phyloP scores from a whole-genome alignment of 2,888 invertebrate genomes.

The Catonia carolina region DNA sequence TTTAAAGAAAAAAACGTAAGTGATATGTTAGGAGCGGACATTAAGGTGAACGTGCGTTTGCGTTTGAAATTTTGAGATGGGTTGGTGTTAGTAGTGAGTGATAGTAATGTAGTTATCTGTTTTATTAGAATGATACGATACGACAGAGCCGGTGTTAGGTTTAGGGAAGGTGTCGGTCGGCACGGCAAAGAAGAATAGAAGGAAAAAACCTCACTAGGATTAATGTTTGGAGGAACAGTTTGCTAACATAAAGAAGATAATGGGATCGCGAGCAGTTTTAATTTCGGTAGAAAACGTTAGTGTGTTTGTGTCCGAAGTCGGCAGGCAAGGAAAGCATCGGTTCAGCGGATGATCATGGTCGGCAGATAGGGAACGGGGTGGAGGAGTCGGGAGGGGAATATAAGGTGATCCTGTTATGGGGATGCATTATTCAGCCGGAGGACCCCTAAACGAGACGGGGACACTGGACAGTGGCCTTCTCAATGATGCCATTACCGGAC shows the following conservation, averaged over 20 bases:
- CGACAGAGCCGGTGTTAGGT: too few relatives aligned
- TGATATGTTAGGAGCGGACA: too few relatives aligned
- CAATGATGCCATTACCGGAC: constrained; percentile 11
- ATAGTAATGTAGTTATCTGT: too few relatives aligned
- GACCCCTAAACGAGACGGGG: neutral
- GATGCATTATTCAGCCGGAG: constrained; percentile 21
- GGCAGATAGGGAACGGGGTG: neutral
- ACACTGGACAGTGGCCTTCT: constrained; percentile 11
- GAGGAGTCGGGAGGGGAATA: constrained; percentile 10
- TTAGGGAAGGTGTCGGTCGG: too few relatives aligned
- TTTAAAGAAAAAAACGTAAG: too few relatives aligned
- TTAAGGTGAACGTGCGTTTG: too few relatives aligned
- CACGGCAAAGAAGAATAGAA: neutral
- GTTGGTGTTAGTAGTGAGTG: too few relatives aligned
- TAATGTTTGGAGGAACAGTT: constrained; percentile 9
- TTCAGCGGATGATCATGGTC: neutral
- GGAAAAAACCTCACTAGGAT: neutral
- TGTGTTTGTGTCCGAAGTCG: too few relatives aligned
- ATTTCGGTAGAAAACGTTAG: too few relatives aligned
- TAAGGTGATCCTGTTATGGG: constrained; percentile 25
- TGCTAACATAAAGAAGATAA: constrained; percentile 12
- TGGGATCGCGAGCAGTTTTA: constrained; percentile 10
- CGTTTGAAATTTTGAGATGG: too few relatives aligned
- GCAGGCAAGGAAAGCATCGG: too few relatives aligned
- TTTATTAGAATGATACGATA: too few relatives aligned